Evolutionary conservation across 2,888 invertebrate genomes (phyloP).

Genomic region (Platycnemis pennipes): DNA sequence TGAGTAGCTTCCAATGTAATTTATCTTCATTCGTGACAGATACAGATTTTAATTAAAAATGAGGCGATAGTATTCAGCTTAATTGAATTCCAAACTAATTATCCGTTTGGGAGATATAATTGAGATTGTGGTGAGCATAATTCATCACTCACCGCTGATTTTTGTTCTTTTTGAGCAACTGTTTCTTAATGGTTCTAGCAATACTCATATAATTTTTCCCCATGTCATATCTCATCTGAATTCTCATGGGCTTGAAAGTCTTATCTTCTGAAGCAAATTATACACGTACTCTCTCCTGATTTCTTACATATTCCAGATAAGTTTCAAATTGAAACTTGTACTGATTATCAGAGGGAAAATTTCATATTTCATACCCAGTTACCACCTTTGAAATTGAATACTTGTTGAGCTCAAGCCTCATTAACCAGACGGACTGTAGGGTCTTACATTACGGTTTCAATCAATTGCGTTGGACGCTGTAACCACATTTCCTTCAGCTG

Average conservation of each 20-base stretch:
- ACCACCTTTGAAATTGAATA: too few species aligned
- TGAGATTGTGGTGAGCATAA: background rate
- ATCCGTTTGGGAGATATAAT: background rate
- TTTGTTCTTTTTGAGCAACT: background rate
- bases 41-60: slow-evolving; percentile 27
- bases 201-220: background rate
- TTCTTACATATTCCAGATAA: too few species aligned
- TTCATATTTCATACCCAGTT: too few species aligned
- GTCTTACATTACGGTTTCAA: too few species aligned
- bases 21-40: slow-evolving; percentile 10
- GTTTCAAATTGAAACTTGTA: too few species aligned
- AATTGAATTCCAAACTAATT: slow-evolving; percentile 22
- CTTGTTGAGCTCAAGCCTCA: too few species aligned
- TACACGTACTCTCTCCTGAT: too few species aligned
- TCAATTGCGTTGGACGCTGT: too few species aligned
- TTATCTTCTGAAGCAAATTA: too few species aligned
- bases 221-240: background rate
- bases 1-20: background rate
- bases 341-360: too few species aligned
- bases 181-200: background rate
- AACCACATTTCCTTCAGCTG: too few species aligned
- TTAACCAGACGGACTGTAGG: too few species aligned
- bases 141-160: background rate
- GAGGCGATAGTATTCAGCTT: background rate
- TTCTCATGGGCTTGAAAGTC: background rate